phyloP scores from a whole-genome alignment of 2,888 invertebrate genomes.

The Bombylius discolor region DNA sequence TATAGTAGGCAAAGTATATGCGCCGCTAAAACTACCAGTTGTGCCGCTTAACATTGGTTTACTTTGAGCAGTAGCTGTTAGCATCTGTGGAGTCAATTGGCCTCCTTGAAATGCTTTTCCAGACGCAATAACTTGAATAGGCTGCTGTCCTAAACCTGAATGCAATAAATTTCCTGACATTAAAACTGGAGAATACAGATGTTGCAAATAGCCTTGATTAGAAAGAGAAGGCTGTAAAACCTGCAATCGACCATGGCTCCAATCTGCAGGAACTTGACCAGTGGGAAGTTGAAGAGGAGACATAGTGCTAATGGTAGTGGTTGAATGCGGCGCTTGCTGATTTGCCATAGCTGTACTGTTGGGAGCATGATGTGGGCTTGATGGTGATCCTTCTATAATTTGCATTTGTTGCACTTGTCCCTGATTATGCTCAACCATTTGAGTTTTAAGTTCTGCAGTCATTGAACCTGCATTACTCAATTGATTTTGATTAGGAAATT shows the following conservation, averaged over 20 bases:
- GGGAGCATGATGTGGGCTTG: conserved; percentile 39
- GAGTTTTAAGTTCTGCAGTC: conserved; percentile 26
- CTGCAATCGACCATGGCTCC: conserved; percentile 65
- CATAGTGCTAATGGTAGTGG: conserved; percentile 60
- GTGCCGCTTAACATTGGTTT: conserved; percentile 49
- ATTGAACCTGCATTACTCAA: conserved; percentile 15
- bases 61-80: conserved; percentile 54
- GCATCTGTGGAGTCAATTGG: conserved; percentile 66
- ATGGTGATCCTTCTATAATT: conserved; percentile 33
- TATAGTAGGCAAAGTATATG: conserved; percentile 67
- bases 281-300: conserved; percentile 56
- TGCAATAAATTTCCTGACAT: conserved; percentile 71
- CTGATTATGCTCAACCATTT: conserved; percentile 37
- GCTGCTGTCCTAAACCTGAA: conserved; percentile 31
- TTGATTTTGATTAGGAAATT: conserved; percentile 29
- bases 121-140: conserved; percentile 60
- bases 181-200: conserved; percentile 67
- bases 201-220: conserved; percentile 62
- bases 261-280: conserved; percentile 51
- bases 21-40: conserved; percentile 33
- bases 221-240: conserved; percentile 68
- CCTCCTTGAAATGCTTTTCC: conserved; percentile 75
- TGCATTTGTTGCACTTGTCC: conserved; percentile 39
- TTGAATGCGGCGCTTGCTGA: conserved; percentile 38
- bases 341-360: conserved; percentile 24